phyloP scores from a whole-genome alignment of 1,140 invertebrate genomes.

The Nylanderia fulva region DNA sequence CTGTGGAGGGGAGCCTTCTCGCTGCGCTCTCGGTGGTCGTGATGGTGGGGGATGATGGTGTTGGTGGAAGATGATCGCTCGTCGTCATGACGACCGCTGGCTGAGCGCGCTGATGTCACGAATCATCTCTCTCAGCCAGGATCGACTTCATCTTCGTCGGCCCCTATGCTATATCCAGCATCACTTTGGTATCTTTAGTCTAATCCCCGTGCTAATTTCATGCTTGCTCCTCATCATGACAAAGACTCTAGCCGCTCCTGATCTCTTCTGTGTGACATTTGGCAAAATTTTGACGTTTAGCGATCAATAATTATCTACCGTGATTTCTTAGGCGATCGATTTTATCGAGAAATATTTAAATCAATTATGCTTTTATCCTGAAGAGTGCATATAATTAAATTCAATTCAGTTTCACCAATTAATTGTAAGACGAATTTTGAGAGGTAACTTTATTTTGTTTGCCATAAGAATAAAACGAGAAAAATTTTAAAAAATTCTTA shows the following conservation, averaged over 20 bases:
- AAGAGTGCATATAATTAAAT: neutral
- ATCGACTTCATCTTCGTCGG: neutral
- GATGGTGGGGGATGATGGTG: slow-evolving; percentile 18
- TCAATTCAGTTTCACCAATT: neutral
- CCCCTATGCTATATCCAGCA: neutral
- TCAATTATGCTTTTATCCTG: neutral
- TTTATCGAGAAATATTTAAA: neutral
- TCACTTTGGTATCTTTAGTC: neutral
- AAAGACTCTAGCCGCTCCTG: neutral
- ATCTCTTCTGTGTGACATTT: neutral
- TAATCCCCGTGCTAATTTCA: neutral
- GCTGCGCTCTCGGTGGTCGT: neutral
- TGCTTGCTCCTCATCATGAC: too few relatives aligned
- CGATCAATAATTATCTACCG: neutral
- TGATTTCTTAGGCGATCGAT: neutral
- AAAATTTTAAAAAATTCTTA: neutral
- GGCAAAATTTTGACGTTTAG: neutral
- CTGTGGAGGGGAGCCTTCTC: slow-evolving; percentile 65
- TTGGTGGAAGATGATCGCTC: slow-evolving; percentile 72
- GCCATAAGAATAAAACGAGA: neutral
- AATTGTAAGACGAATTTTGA: neutral
- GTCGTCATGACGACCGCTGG: slow-evolving; percentile 75
- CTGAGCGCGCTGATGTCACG: slow-evolving; percentile 62
- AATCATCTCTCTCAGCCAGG: slow-evolving; percentile 37
- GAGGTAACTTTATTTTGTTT: neutral